These are phyloP conservation scores for Melanotus villosus DNA, from an alignment of 2,888 invertebrate genomes.

Conservation along the genomic window DNA sequence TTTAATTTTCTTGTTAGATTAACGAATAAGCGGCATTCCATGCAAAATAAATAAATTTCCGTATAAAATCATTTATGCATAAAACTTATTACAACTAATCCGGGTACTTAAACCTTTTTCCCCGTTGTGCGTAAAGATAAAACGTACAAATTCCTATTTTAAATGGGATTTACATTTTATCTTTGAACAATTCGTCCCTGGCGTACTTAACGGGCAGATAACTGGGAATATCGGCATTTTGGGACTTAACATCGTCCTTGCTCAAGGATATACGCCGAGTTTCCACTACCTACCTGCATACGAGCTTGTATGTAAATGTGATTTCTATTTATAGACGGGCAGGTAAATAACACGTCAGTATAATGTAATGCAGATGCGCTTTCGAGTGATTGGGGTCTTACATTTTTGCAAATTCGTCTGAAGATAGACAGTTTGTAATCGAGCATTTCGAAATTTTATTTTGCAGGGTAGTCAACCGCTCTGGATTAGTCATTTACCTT, in stretches of 20 bases:
- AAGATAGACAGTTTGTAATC: too few relatives aligned
- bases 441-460: too few relatives aligned
- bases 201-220: slow-evolving; percentile 17
- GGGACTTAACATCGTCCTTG: slow-evolving; percentile 13
- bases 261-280: slow-evolving; percentile 6
- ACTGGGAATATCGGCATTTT: slow-evolving; percentile 19
- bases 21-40: too few relatives aligned
- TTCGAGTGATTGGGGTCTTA: too few relatives aligned
- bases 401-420: too few relatives aligned
- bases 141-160: neutral
- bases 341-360: slow-evolving; percentile 8
- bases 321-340: slow-evolving; percentile 5
- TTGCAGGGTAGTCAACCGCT: too few relatives aligned
- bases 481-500: too few relatives aligned
- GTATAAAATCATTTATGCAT: too few relatives aligned
- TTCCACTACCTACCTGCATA: neutral
- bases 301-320: neutral
- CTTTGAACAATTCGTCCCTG: slow-evolving; percentile 8
- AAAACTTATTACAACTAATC: too few relatives aligned
- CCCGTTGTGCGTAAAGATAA: neutral
- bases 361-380: neutral
- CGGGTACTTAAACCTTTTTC: neutral
- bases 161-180: slow-evolving; percentile 14
- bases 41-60: too few relatives aligned
- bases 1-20: too few relatives aligned